Percentiles rank a stretch among this genome's conserved stretches.
Evolutionary conservation across 2,888 invertebrate genomes (phyloP).

Genomic region (Acronicta aceris): DNA sequence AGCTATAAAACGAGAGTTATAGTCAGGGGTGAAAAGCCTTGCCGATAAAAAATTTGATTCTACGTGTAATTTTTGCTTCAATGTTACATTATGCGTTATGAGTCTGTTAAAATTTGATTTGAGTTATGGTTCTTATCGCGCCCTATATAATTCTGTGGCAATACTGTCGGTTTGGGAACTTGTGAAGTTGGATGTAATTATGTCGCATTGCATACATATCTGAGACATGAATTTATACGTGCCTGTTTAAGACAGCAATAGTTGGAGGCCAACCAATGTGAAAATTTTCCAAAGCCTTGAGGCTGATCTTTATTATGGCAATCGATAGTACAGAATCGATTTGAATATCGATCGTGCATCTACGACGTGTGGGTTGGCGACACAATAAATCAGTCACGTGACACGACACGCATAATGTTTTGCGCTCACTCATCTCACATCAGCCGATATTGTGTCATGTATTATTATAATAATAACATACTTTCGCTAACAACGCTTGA

Average conservation of each 20-base stretch:
- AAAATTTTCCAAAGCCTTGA: constrained; percentile 17
- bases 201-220: not conserved
- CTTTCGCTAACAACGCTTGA: constrained; percentile 47
- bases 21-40: constrained; percentile 60
- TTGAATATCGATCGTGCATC: constrained; percentile 47
- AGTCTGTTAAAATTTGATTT: constrained; percentile 43
- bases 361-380: constrained; percentile 39
- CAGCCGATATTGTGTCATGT: constrained; percentile 59
- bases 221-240: no score
- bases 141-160: not conserved
- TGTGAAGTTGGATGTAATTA: not conserved
- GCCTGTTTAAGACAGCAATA: no score
- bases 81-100: constrained; percentile 60
- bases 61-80: constrained; percentile 65
- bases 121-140: constrained; percentile 26
- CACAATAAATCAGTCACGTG: constrained; percentile 53
- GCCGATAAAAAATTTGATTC: constrained; percentile 67
- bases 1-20: constrained; percentile 67
- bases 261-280: no score
- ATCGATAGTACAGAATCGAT: constrained; percentile 43
- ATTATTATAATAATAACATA: constrained; percentile 61
- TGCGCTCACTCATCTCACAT: constrained; percentile 61
- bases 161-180: not conserved
- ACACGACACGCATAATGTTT: constrained; percentile 57
- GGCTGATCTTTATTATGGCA: constrained; percentile 30